Conservation (phyloP, 2,888 invertebrate species). For the Halictus quadricinctus region DNA sequence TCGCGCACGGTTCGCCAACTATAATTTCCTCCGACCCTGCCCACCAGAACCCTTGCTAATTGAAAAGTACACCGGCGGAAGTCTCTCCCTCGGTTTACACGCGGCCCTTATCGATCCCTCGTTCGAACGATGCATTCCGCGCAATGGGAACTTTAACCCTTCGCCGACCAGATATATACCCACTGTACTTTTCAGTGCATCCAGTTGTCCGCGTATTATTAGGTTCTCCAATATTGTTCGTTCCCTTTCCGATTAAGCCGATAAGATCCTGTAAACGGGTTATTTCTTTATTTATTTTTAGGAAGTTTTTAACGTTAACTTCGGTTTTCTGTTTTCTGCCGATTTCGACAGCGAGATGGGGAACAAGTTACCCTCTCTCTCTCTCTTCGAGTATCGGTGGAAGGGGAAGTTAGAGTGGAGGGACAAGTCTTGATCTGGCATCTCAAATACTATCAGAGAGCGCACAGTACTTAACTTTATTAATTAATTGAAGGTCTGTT, state of each 20-base stretch:
- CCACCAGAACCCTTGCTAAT: slow-evolving; percentile 12
- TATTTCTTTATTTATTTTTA: neutral
- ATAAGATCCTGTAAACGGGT: too few relatives aligned
- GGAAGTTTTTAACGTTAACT: too few relatives aligned
- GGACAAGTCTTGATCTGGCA: too few relatives aligned
- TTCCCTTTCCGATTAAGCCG: too few relatives aligned
- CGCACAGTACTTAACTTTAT: too few relatives aligned
- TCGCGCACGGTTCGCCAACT: neutral
- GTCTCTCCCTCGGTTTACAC: neutral
- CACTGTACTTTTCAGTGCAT: neutral
- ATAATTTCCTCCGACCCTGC: slow-evolving; percentile 14
- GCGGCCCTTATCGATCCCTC: slow-evolving; percentile 4
- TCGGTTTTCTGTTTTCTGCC: too few relatives aligned
- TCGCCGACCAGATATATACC: neutral
- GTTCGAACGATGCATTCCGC: neutral
- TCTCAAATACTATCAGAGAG: too few relatives aligned
- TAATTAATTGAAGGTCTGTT: too few relatives aligned
- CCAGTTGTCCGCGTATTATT: neutral
- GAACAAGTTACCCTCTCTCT: too few relatives aligned
- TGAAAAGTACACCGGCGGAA: slow-evolving; percentile 32
- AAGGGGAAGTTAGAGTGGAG: too few relatives aligned
- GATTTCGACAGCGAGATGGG: too few relatives aligned
- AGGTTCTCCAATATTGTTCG: neutral
- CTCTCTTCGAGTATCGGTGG: too few relatives aligned
- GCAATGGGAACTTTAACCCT: neutral